Base-by-base conservation (phyloP, 2,888 invertebrate genomes). In the Iselma pallidipennis region DNA sequence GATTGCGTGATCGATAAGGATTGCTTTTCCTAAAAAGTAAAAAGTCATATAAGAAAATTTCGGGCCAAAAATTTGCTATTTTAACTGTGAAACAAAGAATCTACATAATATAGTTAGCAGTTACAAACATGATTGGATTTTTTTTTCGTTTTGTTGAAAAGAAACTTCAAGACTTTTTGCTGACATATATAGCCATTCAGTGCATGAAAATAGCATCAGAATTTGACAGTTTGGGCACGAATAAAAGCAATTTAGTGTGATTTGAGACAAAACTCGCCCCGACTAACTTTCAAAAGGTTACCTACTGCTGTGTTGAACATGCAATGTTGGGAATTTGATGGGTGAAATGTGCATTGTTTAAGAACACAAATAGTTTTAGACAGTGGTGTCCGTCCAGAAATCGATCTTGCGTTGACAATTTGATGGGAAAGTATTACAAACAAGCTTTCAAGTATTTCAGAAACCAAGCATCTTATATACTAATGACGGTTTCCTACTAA, bases 1-100 rank as follows among this genome's bases (percentile, higher is more conserved):
- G 67, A 67, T 67, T 63, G 68, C 68, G 66, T 68, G 68, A 64
- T 62, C 56, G 64, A 66, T 68, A 64, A 61, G 54, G 37, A 56
- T 61, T 57, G 48, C 53, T 55, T 56, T 59, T 48, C 60, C n/a
- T 45, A 57, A 55, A n/a, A n/a, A n/a, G n/a, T n/a, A n/a, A n/a
- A 7, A 37, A 37, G 5, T 33, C n/a, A n/a, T n/a, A 9, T 2
- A 1, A 37, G 6, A 4, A 9, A 57, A 52, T 33, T 55, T 56
- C 48, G 25, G 57, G 57, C 52, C 42, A 4, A 37, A 16, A 16
- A 37, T 37, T 37, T 16, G 2, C 16, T 7, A 37, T 7, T 37
- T 37, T 37, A 4, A n/a, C 12, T 12, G n/a, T 31, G 10, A 31
- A 12, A 31, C 12, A 9, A n/a, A n/a, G n/a, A n/a, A n/a, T n/a